Percentiles rank a stretch among this genome's conserved stretches.
These are phyloP conservation scores for Trichacis sp. DNA, from an alignment of 2,888 invertebrate species.

Conservation along the genomic window DNA sequence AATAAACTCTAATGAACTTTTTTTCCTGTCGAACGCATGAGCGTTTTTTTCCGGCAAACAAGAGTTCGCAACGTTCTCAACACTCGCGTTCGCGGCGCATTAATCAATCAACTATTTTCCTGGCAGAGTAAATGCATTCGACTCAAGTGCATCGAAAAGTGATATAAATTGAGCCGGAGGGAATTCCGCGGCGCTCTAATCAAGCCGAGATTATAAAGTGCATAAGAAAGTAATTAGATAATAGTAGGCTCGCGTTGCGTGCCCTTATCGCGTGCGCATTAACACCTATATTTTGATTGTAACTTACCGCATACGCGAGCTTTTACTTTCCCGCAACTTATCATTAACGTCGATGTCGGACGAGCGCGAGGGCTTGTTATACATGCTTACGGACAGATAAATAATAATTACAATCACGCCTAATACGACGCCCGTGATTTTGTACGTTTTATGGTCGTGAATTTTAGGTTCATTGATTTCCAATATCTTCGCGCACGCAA, in stretches of 20 bases:
- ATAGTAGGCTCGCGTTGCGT: constrained; percentile 28
- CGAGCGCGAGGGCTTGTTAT: constrained; percentile 17
- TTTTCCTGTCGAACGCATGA: too few species aligned
- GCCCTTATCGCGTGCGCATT: constrained; percentile 34
- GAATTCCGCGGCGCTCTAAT: constrained; percentile 26
- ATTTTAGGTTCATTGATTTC: constrained; percentile 3
- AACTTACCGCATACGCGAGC: constrained; percentile 27
- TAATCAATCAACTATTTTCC: background rate
- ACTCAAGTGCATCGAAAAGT: constrained; percentile 3
- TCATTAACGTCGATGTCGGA: constrained; percentile 28
- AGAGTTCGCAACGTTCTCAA: background rate
- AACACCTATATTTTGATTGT: constrained; percentile 36
- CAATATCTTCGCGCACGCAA: too few species aligned
- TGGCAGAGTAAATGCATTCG: background rate
- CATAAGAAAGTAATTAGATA: constrained; percentile 37
- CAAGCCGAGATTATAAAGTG: constrained; percentile 24
- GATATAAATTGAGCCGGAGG: constrained; percentile 18
- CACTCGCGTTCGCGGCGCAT: background rate
- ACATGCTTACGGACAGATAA: constrained; percentile 24
- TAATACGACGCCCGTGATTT: constrained; percentile 20
- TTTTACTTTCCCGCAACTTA: constrained; percentile 31
- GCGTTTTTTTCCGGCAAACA: background rate
- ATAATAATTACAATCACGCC: constrained; percentile 28
- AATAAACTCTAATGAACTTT: constrained; percentile 1
- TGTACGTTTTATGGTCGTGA: constrained; percentile 9